Evolutionary conservation across 2,113 vertebrate genomes (phyloP).

Genomic region (Myrmecobius fasciatus): DNA sequence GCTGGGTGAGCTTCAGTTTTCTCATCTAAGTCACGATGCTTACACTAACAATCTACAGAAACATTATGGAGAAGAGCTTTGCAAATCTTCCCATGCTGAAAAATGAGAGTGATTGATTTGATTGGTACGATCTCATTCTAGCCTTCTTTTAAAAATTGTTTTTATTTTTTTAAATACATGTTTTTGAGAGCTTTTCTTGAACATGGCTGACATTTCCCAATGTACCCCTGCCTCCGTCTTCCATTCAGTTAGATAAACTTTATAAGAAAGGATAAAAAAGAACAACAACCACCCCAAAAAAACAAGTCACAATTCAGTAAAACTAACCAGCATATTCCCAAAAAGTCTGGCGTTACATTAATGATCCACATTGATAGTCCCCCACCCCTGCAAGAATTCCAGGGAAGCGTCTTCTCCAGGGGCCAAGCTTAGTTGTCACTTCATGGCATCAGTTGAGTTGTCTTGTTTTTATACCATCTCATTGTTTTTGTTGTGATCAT

Average conservation of each 20-base stretch:
- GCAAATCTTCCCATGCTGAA: background rate
- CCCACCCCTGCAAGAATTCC: background rate
- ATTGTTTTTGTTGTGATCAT: background rate
- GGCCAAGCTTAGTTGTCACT: background rate
- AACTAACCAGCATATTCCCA: background rate
- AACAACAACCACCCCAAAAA: background rate
- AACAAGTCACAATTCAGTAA: background rate
- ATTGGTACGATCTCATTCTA: background rate
- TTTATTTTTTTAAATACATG: background rate
- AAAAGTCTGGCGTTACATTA: background rate
- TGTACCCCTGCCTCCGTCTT: background rate
- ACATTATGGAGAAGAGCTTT: background rate
- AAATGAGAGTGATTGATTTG: background rate
- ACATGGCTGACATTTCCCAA: background rate
- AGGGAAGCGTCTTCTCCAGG: background rate
- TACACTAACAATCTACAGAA: background rate
- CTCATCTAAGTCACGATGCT: conserved; percentile 41
- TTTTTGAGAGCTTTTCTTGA: background rate
- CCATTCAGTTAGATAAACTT: background rate
- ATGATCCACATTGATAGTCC: background rate
- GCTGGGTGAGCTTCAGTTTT: conserved; percentile 7
- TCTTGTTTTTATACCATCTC: background rate
- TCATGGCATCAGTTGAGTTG: background rate
- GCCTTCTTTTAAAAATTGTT: background rate
- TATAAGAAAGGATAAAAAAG: background rate